Evolutionary conservation across 2,888 invertebrate genomes (phyloP), one percentile per base, ranked within the genome.

Genomic region (Malthinus seriepunctatus): DNA sequence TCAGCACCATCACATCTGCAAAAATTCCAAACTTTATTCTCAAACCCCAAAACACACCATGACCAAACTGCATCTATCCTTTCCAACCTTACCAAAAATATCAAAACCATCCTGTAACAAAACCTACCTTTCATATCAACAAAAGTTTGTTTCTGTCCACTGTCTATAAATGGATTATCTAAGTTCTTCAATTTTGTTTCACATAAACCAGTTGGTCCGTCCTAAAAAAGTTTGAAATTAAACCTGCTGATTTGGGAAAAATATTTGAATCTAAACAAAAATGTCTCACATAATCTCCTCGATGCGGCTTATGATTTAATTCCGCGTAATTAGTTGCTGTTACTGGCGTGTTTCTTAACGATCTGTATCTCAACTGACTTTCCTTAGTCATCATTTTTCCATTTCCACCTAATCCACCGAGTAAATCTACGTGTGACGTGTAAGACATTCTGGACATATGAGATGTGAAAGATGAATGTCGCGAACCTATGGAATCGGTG

Each of bases 1-100:
- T 96, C 73, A 97, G 83, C 71, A 96, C 96, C 94, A 96, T 94
- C 63, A 97, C 95, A 84, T 97, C 97, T 97, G 83, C 51, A 84
- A 79, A 64, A 49, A 79, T 63, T 51, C 12, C 53, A 53, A 15
- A 33, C 33, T 33, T 60, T 48, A 46, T 14, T 39, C 34, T 38
- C 49, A 34, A 50, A 31, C 12, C 31, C 31, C 8, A 12, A 23
- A 3, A 52, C 35, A 23, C 23, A 3, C 23, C 23, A 23, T 23
- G 23, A 23, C 23, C 2, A 2, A 5, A 23, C 23, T 23, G 23
- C 5, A 2, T 23, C 2, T 23, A 23, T 23, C 23, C n/a, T 39
- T 8, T n/a, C 11, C 6, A n/a, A 33, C 15, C 7, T 44, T 44
- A 47, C 1, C 12, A 4, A 14, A 34, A 8, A 34, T 11, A 31